These are phyloP conservation scores for Grantiella picta DNA, from an alignment of 2,113 vertebrate genomes.

Conservation along the genomic window DNA sequence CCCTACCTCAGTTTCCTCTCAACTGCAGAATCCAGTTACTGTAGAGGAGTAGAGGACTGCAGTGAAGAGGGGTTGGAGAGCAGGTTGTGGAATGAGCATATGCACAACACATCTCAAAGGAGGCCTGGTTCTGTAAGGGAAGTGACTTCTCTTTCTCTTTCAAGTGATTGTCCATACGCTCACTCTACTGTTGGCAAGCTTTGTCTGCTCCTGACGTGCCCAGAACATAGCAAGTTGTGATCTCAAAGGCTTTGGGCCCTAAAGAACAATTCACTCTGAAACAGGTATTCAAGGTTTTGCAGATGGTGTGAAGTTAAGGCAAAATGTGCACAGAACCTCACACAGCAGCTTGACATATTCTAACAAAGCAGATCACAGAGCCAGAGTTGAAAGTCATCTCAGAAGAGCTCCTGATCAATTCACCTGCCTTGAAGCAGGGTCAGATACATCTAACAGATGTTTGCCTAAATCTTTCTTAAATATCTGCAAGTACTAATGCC, in stretches of 20 bases:
- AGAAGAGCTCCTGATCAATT: not conserved
- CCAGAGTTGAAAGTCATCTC: not conserved
- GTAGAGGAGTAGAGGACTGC: slow-evolving; percentile 62
- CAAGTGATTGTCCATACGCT: not conserved
- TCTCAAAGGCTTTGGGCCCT: not conserved
- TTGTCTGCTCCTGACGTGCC: not conserved
- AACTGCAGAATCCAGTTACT: slow-evolving; percentile 61
- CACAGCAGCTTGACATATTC: not conserved
- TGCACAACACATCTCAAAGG: slow-evolving; percentile 56
- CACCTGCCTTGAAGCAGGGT: not conserved
- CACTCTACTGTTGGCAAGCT: not conserved
- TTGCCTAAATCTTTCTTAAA: not conserved
- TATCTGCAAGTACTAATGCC: not conserved
- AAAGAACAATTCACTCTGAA: not conserved
- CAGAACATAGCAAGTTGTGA: not conserved
- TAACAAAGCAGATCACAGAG: not conserved
- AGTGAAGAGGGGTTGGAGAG: slow-evolving; percentile 60
- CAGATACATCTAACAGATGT: not conserved
- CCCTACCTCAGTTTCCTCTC: slow-evolving; percentile 60
- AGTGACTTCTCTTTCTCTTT: slow-evolving; percentile 40
- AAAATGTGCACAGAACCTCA: not conserved
- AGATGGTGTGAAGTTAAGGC: not conserved
- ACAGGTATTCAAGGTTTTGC: not conserved
- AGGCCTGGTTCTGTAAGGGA: slow-evolving; percentile 25
- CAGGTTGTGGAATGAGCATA: slow-evolving; percentile 55